Percentiles rank a stretch among this genome's conserved stretches.
phyloP scores from a whole-genome alignment of 2,113 vertebrate species.

The Opisthocomus hoazin region DNA sequence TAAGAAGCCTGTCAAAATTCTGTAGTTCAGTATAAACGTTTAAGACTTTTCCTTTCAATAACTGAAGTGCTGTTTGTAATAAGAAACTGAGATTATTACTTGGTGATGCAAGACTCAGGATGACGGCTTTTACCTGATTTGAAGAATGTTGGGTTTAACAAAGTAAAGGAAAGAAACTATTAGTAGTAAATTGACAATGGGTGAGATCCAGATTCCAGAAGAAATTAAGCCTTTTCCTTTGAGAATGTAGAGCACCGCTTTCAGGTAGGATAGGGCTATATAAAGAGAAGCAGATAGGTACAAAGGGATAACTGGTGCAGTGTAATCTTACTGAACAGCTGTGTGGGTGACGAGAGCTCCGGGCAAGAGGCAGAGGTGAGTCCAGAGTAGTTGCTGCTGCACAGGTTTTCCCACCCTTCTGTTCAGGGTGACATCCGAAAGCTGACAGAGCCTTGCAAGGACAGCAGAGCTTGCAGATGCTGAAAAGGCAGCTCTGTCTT shows the following conservation, averaged over 20 bases:
- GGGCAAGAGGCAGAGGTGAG: background rate
- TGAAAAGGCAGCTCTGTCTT: background rate
- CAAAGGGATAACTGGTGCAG: background rate
- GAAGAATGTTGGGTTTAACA: background rate
- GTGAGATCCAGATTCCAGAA: background rate
- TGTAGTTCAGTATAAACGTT: background rate
- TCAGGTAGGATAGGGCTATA: background rate
- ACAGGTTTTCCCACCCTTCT: background rate
- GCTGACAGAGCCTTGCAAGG: background rate
- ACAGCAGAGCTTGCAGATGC: background rate
- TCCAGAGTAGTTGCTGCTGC: background rate
- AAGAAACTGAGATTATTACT: background rate
- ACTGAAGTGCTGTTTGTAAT: background rate
- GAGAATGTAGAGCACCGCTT: background rate
- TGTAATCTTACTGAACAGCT: background rate
- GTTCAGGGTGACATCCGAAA: background rate
- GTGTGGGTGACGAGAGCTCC: background rate
- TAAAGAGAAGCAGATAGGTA: background rate
- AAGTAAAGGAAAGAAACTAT: background rate
- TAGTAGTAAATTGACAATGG: background rate
- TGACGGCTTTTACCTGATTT: background rate
- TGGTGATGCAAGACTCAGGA: background rate
- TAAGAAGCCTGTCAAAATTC: background rate
- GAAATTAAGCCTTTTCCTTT: background rate
- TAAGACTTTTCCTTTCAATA: background rate